Base-by-base conservation (phyloP, 2,888 invertebrate species). In the Pollenia labialis region DNA sequence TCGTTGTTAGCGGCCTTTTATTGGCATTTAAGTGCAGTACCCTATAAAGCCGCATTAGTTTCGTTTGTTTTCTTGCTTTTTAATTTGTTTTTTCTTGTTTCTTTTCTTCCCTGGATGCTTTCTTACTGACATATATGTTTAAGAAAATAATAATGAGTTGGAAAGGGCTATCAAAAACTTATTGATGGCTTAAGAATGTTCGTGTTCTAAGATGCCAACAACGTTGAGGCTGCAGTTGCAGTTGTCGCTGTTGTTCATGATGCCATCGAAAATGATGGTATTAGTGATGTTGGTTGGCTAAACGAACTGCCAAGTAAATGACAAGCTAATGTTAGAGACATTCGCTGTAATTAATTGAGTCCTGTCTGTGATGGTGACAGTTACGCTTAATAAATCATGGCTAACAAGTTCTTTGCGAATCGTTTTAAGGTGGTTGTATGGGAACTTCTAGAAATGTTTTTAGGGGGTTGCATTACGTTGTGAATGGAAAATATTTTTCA, bases 311-410 rank as follows among this genome's bases (percentile, higher is more conserved):
- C 72, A 80, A 74, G 46, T 23, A 46, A 60, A 80, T 80, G 84
- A 85, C 79, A 85, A 80, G 80, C 74, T 80, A 80, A 72, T 80
- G 68, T 60, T 85, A 60, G n/a, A 85, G 68, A 69, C 60, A 74
- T 85, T 80, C 68, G 76, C 60, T 48, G 76, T 81, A 87, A 87
- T 84, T 87, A 87, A 87, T 84, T 84, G 87, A 77, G 79, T 76
- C 60, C 80, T 79, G 76, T 76, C 86, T 46, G 11, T 42, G 58
- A 44, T 76, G 46, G 44, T 75, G 82, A 86, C 83, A 86, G 82
- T 32, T 71, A 46, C 56, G 58, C 64, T 86, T 79, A 75, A 85
- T 62, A 48, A 79, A 68, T 82, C 68, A 79, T 77, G 40, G 2
- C 23, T 32, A 12, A 16, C 12, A 72, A 72, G 44, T 64, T 58